Conservation (phyloP, 1,140 invertebrate genomes). For the Drosophila malerkotliana region DNA sequence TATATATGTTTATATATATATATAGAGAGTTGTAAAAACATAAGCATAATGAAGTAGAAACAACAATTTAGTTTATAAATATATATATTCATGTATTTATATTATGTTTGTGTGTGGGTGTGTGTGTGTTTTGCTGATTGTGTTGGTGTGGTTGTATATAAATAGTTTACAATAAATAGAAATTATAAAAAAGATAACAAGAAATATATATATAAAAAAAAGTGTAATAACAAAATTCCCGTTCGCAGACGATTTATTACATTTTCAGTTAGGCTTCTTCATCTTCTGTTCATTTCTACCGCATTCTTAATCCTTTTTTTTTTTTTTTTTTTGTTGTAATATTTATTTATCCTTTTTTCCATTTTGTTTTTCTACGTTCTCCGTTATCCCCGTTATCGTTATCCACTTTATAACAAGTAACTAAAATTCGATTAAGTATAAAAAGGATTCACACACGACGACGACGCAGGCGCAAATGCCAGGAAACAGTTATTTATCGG, state of each 20-base stretch:
- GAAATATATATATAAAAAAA: constrained; percentile 36
- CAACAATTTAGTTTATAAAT: constrained; percentile 72
- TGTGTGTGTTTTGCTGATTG: constrained; percentile 28
- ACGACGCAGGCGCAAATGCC: constrained; percentile 56
- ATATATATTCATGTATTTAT: constrained; percentile 59
- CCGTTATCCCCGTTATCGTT: not conserved
- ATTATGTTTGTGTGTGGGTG: constrained; percentile 43
- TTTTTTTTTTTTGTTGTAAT: not conserved
- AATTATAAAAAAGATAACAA: constrained; percentile 60
- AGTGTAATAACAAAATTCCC: constrained; percentile 53
- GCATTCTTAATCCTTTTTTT: not conserved
- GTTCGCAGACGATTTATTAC: constrained; percentile 37
- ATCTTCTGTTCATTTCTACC: not conserved
- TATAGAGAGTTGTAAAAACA: constrained; percentile 60
- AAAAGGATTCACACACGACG: constrained; percentile 51
- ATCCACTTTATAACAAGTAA: constrained; percentile 53
- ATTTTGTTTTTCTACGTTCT: constrained; percentile 8
- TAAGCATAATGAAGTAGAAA: constrained; percentile 65
- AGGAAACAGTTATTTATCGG: not conserved
- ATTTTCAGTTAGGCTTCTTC: constrained; percentile 28
- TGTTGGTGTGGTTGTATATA: constrained; percentile 30
- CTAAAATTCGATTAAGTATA: constrained; percentile 69
- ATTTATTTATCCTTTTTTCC: constrained; percentile 17
- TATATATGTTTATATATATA: constrained; percentile 55
- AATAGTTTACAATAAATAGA: constrained; percentile 71